These are phyloP conservation scores for Cephalotes varians DNA, from an alignment of 2,888 invertebrate genomes.

Conservation along the genomic window DNA sequence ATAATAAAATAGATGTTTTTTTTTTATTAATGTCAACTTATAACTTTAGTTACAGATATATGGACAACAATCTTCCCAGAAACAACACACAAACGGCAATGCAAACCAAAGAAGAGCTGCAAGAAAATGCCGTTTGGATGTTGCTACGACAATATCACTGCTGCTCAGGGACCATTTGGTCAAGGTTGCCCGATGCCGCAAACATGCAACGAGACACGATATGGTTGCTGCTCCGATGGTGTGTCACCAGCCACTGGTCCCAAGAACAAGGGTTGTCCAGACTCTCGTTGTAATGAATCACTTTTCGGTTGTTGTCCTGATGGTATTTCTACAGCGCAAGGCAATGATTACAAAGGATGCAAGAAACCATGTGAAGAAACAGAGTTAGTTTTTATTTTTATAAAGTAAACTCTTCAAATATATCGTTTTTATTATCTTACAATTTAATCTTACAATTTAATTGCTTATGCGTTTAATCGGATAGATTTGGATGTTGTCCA, in stretches of 20 bases:
- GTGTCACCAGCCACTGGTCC: slow-evolving; percentile 92
- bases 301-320: slow-evolving; percentile 96
- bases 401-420: not conserved
- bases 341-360: slow-evolving; percentile 95
- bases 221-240: slow-evolving; percentile 94
- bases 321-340: slow-evolving; percentile 91
- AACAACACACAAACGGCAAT: slow-evolving; percentile 86
- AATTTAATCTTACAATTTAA: not conserved
- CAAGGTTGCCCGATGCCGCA: slow-evolving; percentile 91
- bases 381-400: slow-evolving; percentile 83
- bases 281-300: slow-evolving; percentile 90
- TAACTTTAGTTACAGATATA: slow-evolving; percentile 82
- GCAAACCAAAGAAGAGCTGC: slow-evolving; percentile 90
- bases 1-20: not conserved
- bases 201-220: slow-evolving; percentile 92
- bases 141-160: slow-evolving; percentile 92
- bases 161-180: slow-evolving; percentile 93
- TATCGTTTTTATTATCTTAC: no score
- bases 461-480: slow-evolving; percentile 5
- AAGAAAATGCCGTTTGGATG: slow-evolving; percentile 91
- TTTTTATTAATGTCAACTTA: slow-evolving; percentile 24
- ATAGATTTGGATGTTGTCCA: slow-evolving; percentile 87
- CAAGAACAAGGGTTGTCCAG: slow-evolving; percentile 91
- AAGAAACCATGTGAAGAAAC: slow-evolving; percentile 88
- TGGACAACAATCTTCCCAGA: slow-evolving; percentile 88